Percentiles rank a stretch among this genome's conserved stretches.
phyloP scores from a whole-genome alignment of 1,140 invertebrate species.

The Neoseiulus cucumeris region DNA sequence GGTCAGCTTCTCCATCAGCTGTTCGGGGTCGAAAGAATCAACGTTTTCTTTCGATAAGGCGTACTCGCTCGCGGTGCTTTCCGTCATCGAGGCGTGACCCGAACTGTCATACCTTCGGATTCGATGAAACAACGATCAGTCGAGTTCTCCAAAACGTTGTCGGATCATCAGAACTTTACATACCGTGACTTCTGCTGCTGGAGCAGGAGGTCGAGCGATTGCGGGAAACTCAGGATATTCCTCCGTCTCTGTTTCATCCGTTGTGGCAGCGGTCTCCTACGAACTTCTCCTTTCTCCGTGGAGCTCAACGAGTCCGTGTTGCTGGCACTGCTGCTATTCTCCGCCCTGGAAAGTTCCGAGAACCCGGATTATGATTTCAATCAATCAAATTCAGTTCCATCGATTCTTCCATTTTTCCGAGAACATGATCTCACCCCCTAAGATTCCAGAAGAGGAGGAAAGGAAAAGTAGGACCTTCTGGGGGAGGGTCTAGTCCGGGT shows the following conservation, averaged over 20 bases:
- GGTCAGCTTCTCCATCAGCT: not conserved
- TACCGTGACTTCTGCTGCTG: not conserved
- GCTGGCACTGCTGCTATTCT: not conserved
- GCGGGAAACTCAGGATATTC: conserved; percentile 33
- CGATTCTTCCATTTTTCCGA: too few species aligned
- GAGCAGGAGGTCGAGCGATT: conserved; percentile 34
- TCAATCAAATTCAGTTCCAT: too few species aligned
- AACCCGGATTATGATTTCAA: too few species aligned
- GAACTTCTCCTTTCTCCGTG: conserved; percentile 3
- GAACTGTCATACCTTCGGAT: not conserved
- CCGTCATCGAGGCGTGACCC: not conserved
- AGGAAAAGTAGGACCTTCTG: too few species aligned
- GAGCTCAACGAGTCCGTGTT: not conserved
- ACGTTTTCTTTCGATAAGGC: not conserved
- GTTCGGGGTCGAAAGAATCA: not conserved
- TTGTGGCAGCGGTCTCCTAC: conserved; percentile 23
- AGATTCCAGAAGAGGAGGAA: too few species aligned
- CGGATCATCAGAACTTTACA: too few species aligned
- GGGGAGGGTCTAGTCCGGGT: too few species aligned
- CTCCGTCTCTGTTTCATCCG: conserved; percentile 27
- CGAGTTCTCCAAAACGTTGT: too few species aligned
- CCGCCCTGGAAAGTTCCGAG: conserved; percentile 11
- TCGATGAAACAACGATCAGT: too few species aligned
- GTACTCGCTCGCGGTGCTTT: not conserved
- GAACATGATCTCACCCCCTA: too few species aligned